A percentile compares a stretch with the other conserved stretches of the same genome.
phyloP scores from a whole-genome alignment of 2,888 invertebrate species.

The Molorchus minor region DNA sequence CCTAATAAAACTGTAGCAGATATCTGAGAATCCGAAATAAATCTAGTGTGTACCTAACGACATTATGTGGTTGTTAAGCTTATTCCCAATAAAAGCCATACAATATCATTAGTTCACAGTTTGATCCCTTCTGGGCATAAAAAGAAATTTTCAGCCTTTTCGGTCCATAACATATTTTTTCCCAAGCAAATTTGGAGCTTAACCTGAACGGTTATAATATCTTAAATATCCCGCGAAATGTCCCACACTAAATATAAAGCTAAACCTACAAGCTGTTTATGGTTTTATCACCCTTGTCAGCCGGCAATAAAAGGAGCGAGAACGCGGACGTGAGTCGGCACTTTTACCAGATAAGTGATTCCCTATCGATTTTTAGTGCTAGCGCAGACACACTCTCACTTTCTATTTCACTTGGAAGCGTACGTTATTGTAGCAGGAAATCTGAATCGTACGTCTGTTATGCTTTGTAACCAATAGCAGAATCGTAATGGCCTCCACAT shows the following conservation, averaged over 20 bases:
- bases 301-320: slow-evolving; percentile 44
- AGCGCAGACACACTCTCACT: slow-evolving; percentile 63
- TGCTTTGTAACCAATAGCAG: slow-evolving; percentile 65
- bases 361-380: slow-evolving; percentile 61
- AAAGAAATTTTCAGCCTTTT: slow-evolving; percentile 37
- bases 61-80: slow-evolving; percentile 6
- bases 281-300: slow-evolving; percentile 41
- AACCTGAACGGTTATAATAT: slow-evolving; percentile 54
- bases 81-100: slow-evolving; percentile 10
- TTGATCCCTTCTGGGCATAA: slow-evolving; percentile 30
- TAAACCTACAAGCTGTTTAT: slow-evolving; percentile 42
- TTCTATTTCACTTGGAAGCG: slow-evolving; percentile 44
- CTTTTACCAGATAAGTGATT: slow-evolving; percentile 52
- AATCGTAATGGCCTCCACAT: slow-evolving; percentile 69
- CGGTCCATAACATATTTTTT: slow-evolving; percentile 51
- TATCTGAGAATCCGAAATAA: no score
- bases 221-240: slow-evolving; percentile 62
- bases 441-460: slow-evolving; percentile 45
- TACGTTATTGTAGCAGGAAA: background rate
- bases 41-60: no score
- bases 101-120: slow-evolving; percentile 1
- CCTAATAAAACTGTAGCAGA: no score
- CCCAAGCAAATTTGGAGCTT: slow-evolving; percentile 49
- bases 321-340: slow-evolving; percentile 53
- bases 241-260: slow-evolving; percentile 41